Evolutionary conservation across 2,113 vertebrate species (phyloP), one percentile per base, ranked within the genome.

Genomic region (Oryzias javanicus): DNA sequence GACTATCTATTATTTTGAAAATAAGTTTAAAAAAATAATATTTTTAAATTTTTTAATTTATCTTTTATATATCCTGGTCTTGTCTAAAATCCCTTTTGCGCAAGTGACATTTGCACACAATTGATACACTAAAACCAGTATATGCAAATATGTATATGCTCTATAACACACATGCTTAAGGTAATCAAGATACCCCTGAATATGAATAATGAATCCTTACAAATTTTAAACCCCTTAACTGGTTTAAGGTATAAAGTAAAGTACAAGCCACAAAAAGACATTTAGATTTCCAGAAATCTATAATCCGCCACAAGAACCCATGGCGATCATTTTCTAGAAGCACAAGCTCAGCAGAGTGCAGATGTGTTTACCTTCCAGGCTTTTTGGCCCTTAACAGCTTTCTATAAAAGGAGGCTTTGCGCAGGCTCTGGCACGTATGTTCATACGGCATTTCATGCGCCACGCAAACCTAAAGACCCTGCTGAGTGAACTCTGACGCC

Each of bases 291-390:
- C 74, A 64, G 69, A 59, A 29, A 48, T 66, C 56, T 60, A 64
- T 60, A 67, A 67, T 72, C 81, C 64, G 51, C 65, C 45, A 59
- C 64, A 29, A 49, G 61, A 63, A 56, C 70, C n/a, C 3, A 45
- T 58, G 70, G 73, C 64, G 78, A 67, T 76, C 60, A 3, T 76
- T 77, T 73, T 74, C 67, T 67, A 42, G 72, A 81, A 78, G 64
- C 63, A 71, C 67, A 66, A 62, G 71, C 67, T 74, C 74, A 72
- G 80, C 70, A 83, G 56, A 76, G 72, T 58, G 71, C 63, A 80
- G 69, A 76, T 76, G 54, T 81, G 79, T 85, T 80, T 82, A 86
- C 70, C 79, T 82, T 77, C 59, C 78, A 82, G 79, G 63, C 64
- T 80, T 65, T 75, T 69, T 71, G 78, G 63, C 68, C 70, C 20